Base-by-base conservation (phyloP, 2,113 vertebrate genomes). In the Gorsachius goisagi region DNA sequence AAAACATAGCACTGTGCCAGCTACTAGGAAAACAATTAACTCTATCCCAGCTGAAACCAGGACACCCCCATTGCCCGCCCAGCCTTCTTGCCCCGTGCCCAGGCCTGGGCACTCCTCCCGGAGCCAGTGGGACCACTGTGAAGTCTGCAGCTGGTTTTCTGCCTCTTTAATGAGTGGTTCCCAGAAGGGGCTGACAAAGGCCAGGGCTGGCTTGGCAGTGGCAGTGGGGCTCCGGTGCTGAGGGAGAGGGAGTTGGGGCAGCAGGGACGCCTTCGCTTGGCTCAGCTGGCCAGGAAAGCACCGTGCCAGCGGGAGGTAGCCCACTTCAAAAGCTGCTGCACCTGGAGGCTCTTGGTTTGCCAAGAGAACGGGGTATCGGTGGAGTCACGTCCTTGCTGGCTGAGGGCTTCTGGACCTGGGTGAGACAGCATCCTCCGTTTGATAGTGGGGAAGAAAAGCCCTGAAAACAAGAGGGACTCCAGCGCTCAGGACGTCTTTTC, bases 311-410 rank as follows among this genome's bases (percentile, higher is more conserved):
- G 2, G 0, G 3, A 41, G 41, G 41, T 2, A 67, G 21, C 12
- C 28, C 7, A 5, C n/a, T 71, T 58, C 74, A 82, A 63, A 84
- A n/a, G 50, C 41, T 74, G 56, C 68, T 50, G 45, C 28, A 35
- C 20, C n/a, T 53, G 45, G 64, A 80, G 39, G 12, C 39, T 82
- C 45, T 71, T 3, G 1, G 17, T 83, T 92, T 92, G 28, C 12
- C 39, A 30, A 33, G 13, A 37, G 37, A 59, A 24, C 0, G 1
- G 1, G 35, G 2, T 73, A 20, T 30, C 1, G 0, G 37, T 44
- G 45, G 33, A 45, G 37, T 32, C 18, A 11, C 37, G 39, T 33
- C 59, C 9, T 41, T 81, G 55, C n/a, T 81, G 53, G 23, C 50
- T 84, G 63, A 44, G 50, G 24, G 19, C 30, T 67, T 77, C 39